Base-by-base conservation (phyloP, 2,888 invertebrate genomes). In the Dicyrtomina minuta region DNA sequence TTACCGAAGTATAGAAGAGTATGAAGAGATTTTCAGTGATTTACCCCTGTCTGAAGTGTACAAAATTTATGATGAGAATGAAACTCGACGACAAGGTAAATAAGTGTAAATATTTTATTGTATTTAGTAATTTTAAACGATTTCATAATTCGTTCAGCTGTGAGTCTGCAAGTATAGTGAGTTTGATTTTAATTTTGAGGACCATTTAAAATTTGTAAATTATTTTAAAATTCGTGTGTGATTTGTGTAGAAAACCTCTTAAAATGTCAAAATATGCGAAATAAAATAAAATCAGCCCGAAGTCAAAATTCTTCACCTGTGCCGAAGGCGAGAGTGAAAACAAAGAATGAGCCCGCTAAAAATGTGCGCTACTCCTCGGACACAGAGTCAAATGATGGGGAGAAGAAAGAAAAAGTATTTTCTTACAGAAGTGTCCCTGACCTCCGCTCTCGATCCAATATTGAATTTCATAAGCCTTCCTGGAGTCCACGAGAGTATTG, bases 1-100 rank as follows among this genome's bases (percentile, higher is more conserved):
- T 27, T 80, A 81, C 68, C 79, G 79, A 74, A 80, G 79, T 68
- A 74, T 81, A 55, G 79, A 80, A 46, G 81, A 82, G 62, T 80
- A 80, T 74, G 80, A 81, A 73, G 80, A 80, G 70, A 79, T 80
- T 33, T 78, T 80, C 60, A 55, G 71, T 66, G 77, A 77, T 56
- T 75, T 77, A 26, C 78, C 79, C 33, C 70, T 79, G 10, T 74
- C 76, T n/a, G 75, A 79, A 66, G 75, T 79, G 41, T 79, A 79
- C 33, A 70, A 72, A 67, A 74, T 79, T 64, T 80, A 78, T 71
- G 79, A 79, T 68, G 75, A 79, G 59, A 72, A 78, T 69, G 80
- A 80, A 72, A 78, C 79, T 10, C 70, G 77, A 43, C 74, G 80
- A 71, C 78, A 79, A 78, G 78, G 80, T 79, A 78, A 51, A 56